Conservation (phyloP, 2,113 vertebrate species). For the Erythrocercus mccallii region DNA sequence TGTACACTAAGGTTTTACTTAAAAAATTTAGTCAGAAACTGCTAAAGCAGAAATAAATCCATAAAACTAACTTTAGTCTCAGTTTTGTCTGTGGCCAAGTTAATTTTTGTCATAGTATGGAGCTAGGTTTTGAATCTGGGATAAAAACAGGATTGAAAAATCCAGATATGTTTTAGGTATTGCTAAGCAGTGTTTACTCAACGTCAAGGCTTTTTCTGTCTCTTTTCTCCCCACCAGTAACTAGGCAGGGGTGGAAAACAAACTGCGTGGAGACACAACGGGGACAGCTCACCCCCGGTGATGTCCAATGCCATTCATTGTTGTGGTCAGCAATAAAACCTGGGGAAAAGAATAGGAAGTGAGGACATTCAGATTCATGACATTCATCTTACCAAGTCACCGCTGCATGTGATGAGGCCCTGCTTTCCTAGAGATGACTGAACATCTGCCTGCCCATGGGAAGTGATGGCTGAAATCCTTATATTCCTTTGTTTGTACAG, state of each 20-base stretch:
- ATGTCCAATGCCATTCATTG: not conserved
- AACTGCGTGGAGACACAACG: not conserved
- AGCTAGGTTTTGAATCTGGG: not conserved
- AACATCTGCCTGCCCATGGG: not conserved
- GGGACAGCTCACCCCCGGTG: not conserved
- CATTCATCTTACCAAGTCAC: not conserved
- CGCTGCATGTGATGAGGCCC: fast-evolving
- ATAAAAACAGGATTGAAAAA: not conserved
- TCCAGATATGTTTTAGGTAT: not conserved
- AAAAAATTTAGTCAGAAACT: not conserved
- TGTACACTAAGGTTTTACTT: not conserved
- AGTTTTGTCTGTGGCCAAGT: fast-evolving
- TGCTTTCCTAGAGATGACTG: not conserved
- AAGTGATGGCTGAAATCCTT: not conserved
- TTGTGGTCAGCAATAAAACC: not conserved
- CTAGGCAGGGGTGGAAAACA: not conserved
- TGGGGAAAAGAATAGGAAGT: not conserved
- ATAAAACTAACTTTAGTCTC: not conserved
- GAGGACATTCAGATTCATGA: not conserved
- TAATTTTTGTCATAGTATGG: not conserved
- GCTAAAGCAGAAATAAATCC: not conserved
- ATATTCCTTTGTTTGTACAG: not conserved
- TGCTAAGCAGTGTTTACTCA: not conserved
- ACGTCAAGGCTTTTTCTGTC: not conserved
- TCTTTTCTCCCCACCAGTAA: not conserved